phyloP scores from a whole-genome alignment of 1,140 invertebrate species.

The Meloidogyne chitwoodi region DNA sequence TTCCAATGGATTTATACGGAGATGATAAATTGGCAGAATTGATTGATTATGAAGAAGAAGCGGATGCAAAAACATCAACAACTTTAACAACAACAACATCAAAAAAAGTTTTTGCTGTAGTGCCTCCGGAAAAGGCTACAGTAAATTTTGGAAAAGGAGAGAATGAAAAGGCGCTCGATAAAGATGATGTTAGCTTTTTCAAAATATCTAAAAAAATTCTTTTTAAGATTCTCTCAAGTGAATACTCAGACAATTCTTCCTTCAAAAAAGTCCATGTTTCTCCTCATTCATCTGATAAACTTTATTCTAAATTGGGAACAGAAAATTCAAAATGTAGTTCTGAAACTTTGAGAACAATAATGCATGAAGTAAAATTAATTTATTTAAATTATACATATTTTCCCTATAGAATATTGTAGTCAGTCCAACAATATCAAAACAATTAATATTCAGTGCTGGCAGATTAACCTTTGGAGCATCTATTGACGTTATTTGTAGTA shows the following conservation, averaged over 20 bases:
- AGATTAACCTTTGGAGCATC: constrained; percentile 49
- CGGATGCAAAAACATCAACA: not conserved
- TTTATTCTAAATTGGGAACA: constrained; percentile 16
- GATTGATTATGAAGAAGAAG: constrained; percentile 23
- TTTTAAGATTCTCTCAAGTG: constrained; percentile 39
- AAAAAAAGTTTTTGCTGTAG: not conserved
- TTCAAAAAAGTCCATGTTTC: constrained; percentile 33
- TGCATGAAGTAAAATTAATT: constrained; percentile 43
- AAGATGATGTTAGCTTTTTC: constrained; percentile 21
- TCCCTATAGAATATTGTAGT: constrained; percentile 49
- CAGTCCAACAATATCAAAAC: constrained; percentile 50
- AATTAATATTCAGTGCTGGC: constrained; percentile 46
- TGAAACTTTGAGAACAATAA: constrained; percentile 44
- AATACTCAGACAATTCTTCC: constrained; percentile 47
- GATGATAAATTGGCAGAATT: constrained; percentile 27
- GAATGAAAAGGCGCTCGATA: constrained; percentile 26
- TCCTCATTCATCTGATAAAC: constrained; percentile 23
- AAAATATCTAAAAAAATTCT: not conserved
- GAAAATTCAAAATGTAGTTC: constrained; percentile 46
- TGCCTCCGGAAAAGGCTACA: not conserved
- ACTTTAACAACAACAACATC: not conserved
- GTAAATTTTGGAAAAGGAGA: not conserved
- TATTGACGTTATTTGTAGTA: constrained; percentile 47
- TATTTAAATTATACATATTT: not conserved
- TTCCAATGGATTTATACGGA: constrained; percentile 16